Evolutionary conservation across 2,113 vertebrate species (phyloP).

Genomic region (Sander vitreus): DNA sequence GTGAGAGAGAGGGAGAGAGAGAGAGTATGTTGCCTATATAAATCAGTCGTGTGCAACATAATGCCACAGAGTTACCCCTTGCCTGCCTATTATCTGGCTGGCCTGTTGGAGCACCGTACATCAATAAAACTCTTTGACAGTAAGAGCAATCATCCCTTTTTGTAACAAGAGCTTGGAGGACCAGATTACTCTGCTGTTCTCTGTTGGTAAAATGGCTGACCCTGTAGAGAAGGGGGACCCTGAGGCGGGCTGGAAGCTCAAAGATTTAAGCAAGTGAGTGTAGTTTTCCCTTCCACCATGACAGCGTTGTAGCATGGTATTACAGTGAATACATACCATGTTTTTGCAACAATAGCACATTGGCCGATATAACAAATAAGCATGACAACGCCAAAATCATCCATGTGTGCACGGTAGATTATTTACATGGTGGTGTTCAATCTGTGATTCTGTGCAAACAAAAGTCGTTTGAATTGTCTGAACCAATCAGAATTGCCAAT

Average conservation of each 20-base stretch:
- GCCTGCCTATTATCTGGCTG: slow-evolving; percentile 57
- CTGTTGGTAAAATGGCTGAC: slow-evolving; percentile 18
- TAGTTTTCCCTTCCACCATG: background rate
- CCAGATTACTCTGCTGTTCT: slow-evolving; percentile 41
- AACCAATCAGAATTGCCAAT: background rate
- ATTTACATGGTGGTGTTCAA: background rate
- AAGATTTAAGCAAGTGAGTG: slow-evolving; percentile 1
- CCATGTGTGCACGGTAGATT: background rate
- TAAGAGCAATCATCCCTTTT: slow-evolving; percentile 55
- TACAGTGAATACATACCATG: background rate
- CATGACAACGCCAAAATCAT: background rate
- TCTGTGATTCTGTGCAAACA: background rate
- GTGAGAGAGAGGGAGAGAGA: slow-evolving; percentile 28
- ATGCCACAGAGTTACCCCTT: slow-evolving; percentile 63
- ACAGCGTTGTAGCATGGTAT: background rate
- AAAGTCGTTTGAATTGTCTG: background rate
- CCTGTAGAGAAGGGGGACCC: background rate
- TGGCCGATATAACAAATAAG: background rate
- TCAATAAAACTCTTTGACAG: slow-evolving; percentile 75
- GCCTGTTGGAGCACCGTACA: slow-evolving; percentile 47
- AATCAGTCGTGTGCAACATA: slow-evolving; percentile 67
- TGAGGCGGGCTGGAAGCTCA: background rate
- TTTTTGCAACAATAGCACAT: background rate
- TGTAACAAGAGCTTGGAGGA: slow-evolving; percentile 49
- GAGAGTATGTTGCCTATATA: slow-evolving; percentile 59